Evolutionary conservation across 2,888 invertebrate species (phyloP).

Genomic region (Thereva nobilitata): DNA sequence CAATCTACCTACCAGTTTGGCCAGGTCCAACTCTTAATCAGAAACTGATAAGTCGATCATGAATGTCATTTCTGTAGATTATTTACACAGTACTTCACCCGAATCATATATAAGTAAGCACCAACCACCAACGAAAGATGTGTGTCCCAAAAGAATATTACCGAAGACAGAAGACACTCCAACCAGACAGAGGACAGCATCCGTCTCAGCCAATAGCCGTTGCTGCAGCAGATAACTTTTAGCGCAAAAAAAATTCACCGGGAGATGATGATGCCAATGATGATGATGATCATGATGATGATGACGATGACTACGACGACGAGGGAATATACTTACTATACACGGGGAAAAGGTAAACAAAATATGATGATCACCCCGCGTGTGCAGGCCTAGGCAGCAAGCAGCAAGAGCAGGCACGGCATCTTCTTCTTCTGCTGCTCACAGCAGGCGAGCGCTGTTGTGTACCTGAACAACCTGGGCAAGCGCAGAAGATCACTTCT

Average conservation of each 20-base stretch:
- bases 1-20: conserved; percentile 5
- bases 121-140: too few relatives aligned
- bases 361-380: conserved; percentile 24
- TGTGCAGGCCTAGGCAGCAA: background rate
- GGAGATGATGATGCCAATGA: conserved; percentile 23
- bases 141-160: too few relatives aligned
- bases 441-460: background rate
- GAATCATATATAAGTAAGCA: background rate
- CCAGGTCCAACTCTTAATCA: conserved; percentile 19
- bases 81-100: conserved; percentile 23
- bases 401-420: conserved; percentile 30
- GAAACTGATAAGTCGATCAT: conserved; percentile 31
- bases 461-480: conserved; percentile 18
- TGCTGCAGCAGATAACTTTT: conserved; percentile 21
- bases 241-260: conserved; percentile 21
- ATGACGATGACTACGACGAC: conserved; percentile 29
- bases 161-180: too few relatives aligned
- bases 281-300: conserved; percentile 30
- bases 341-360: conserved; percentile 32
- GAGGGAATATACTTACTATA: conserved; percentile 20
- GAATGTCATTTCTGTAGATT: conserved; percentile 27
- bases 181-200: conserved; percentile 3
- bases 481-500: conserved; percentile 26
- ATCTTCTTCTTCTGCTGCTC: conserved; percentile 8
- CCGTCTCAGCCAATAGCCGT: conserved; percentile 26